A percentile compares a stretch with the other conserved stretches of the same genome.
Conservation (phyloP, 2,113 vertebrate genomes). For the Garra rufa region DNA sequence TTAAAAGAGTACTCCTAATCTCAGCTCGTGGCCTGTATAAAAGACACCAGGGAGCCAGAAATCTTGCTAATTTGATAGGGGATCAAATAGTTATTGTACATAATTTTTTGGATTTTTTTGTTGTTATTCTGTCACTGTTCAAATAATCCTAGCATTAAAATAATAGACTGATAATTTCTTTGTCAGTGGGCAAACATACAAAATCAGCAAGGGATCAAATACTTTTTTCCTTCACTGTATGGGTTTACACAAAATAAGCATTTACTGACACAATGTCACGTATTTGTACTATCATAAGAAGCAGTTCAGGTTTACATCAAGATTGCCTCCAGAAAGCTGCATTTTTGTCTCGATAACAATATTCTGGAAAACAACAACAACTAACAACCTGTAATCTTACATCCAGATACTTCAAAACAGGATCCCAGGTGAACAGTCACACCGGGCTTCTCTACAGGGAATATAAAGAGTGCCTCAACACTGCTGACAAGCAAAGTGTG, state of each 20-base stretch:
- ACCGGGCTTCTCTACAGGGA: slow-evolving; percentile 1
- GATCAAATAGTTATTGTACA: too few species aligned
- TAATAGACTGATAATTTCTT: too few species aligned
- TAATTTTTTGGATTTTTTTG: too few species aligned
- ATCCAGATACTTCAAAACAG: slow-evolving; percentile 20
- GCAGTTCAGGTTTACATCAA: slow-evolving; percentile 35
- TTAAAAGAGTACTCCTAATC: too few species aligned
- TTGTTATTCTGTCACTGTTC: too few species aligned
- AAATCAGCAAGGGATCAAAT: too few species aligned
- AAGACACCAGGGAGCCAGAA: too few species aligned
- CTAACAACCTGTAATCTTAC: neutral
- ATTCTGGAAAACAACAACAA: neutral
- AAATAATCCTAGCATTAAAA: too few species aligned
- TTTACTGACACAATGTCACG: neutral
- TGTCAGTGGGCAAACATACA: too few species aligned
- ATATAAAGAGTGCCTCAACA: slow-evolving; percentile 29
- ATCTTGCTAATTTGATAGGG: too few species aligned
- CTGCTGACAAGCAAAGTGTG: slow-evolving; percentile 17
- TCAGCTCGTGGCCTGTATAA: too few species aligned
- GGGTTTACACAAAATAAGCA: slow-evolving; percentile 10
- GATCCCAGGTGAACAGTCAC: slow-evolving; percentile 15
- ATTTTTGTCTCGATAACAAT: slow-evolving; percentile 15
- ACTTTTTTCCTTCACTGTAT: too few species aligned
- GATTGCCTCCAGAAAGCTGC: slow-evolving; percentile 1
- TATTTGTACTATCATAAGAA: neutral